Percentiles rank a stretch among this genome's conserved stretches.
phyloP scores from a whole-genome alignment of 2,888 invertebrate genomes.

The Hirtodrosophila trivittata region DNA sequence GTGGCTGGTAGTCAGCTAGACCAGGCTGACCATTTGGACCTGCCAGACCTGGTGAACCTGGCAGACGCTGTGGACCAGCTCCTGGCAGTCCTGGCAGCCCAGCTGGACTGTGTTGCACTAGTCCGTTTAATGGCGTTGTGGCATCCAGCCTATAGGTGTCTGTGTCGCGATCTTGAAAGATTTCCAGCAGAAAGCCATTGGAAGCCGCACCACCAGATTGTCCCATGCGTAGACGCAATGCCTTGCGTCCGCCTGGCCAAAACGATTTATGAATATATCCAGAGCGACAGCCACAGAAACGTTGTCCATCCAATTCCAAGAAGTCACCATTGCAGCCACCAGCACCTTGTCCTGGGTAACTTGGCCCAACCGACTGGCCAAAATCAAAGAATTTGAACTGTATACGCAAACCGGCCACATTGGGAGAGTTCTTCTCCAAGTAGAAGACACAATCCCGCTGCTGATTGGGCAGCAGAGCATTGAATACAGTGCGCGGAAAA shows the following conservation, averaged over 20 bases:
- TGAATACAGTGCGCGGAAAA: slow-evolving; percentile 85
- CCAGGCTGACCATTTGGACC: slow-evolving; percentile 1
- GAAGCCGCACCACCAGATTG: slow-evolving; percentile 82
- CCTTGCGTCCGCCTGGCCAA: slow-evolving; percentile 83
- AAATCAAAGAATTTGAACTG: slow-evolving; percentile 86
- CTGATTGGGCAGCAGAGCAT: slow-evolving; percentile 71
- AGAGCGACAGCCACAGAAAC: slow-evolving; percentile 86
- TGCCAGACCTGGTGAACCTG: background rate
- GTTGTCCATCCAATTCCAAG: slow-evolving; percentile 86
- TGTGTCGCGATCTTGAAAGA: slow-evolving; percentile 85
- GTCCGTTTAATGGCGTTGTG: background rate
- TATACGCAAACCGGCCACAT: slow-evolving; percentile 85
- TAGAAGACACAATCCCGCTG: slow-evolving; percentile 85
- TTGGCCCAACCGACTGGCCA: slow-evolving; percentile 74
- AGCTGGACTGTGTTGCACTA: background rate
- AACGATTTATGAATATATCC: slow-evolving; percentile 72
- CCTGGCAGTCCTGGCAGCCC: slow-evolving; percentile 14
- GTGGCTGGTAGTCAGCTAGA: background rate
- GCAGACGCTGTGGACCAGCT: too few species aligned
- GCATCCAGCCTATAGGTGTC: slow-evolving; percentile 45
- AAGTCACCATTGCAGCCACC: slow-evolving; percentile 84
- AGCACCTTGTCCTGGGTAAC: slow-evolving; percentile 17
- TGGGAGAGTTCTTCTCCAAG: slow-evolving; percentile 84
- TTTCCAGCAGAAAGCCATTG: slow-evolving; percentile 85
- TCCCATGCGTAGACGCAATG: slow-evolving; percentile 84